phyloP scores from a whole-genome alignment of 2,888 invertebrate genomes.

The Dendrolimus pini region DNA sequence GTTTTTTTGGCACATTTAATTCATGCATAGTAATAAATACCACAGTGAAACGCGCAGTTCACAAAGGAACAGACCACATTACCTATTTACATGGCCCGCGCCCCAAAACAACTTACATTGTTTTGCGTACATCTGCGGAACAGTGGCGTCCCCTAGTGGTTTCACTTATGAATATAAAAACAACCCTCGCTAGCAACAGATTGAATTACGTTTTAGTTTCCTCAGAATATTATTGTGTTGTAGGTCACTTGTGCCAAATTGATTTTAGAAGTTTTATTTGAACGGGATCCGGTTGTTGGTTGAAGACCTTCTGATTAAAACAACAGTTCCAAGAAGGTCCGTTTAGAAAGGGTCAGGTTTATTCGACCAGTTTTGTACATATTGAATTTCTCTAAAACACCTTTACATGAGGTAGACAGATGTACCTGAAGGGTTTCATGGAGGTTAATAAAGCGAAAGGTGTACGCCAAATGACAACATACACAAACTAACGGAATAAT shows the following conservation, averaged over 20 bases:
- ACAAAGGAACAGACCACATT: not conserved
- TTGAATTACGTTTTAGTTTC: constrained; percentile 21
- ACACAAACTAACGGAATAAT: too few species aligned
- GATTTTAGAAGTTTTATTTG: not conserved
- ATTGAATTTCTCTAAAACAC: too few species aligned
- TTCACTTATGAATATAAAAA: constrained; percentile 32
- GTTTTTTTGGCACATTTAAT: too few species aligned
- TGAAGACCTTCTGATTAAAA: not conserved
- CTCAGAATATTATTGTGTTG: not conserved
- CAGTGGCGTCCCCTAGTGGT: constrained; percentile 16
- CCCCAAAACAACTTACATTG: constrained; percentile 19
- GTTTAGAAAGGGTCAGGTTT: too few species aligned
- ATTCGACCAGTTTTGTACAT: too few species aligned
- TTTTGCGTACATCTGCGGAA: constrained; percentile 16
- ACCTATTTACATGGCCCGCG: constrained; percentile 5
- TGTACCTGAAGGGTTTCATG: too few species aligned
- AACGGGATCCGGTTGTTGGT: not conserved
- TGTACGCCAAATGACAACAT: too few species aligned
- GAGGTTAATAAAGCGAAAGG: too few species aligned
- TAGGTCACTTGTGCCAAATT: not conserved
- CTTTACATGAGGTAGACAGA: too few species aligned
- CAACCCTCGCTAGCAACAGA: constrained; percentile 15
- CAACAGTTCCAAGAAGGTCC: too few species aligned
- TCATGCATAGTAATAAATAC: not conserved
- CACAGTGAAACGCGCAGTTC: not conserved